Evolutionary conservation across 2,888 invertebrate species (phyloP).

Genomic region (Diaperis boleti): DNA sequence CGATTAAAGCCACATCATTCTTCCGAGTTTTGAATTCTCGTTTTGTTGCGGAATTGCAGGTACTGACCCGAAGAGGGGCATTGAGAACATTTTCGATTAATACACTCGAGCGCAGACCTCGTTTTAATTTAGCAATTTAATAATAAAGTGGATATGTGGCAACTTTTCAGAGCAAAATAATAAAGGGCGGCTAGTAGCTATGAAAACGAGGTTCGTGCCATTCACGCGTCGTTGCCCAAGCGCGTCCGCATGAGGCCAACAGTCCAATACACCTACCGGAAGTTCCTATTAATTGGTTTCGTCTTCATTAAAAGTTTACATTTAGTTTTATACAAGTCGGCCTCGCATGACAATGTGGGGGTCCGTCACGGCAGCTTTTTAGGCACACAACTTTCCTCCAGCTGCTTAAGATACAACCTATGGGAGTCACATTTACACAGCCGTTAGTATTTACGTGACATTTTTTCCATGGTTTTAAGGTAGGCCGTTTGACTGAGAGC

Average conservation of each 20-base stretch:
- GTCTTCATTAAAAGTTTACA: conserved; percentile 31
- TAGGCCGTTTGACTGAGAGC: too few relatives aligned
- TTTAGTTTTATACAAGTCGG: too few relatives aligned
- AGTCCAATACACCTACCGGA: conserved; percentile 49
- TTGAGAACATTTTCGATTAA: conserved; percentile 14
- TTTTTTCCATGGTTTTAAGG: too few relatives aligned
- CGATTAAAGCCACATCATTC: background rate
- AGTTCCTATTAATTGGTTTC: conserved; percentile 48
- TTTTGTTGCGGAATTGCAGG: background rate
- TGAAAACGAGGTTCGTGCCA: conserved; percentile 55
- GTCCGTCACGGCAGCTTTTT: too few relatives aligned
- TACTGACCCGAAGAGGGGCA: background rate
- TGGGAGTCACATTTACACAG: too few relatives aligned
- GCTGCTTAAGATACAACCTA: too few relatives aligned
- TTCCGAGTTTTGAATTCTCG: background rate
- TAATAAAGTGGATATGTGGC: conserved; percentile 30
- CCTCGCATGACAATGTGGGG: too few relatives aligned
- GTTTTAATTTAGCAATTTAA: conserved; percentile 23
- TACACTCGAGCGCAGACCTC: background rate
- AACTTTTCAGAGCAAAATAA: conserved; percentile 34
- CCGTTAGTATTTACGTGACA: too few relatives aligned
- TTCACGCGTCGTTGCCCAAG: conserved; percentile 53
- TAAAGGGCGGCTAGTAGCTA: conserved; percentile 38
- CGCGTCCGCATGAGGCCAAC: conserved; percentile 53
- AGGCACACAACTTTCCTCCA: too few relatives aligned